Percentiles rank a stretch among this genome's conserved stretches.
Evolutionary conservation across 2,113 vertebrate genomes (phyloP).

Genomic region (Alethe diademata): DNA sequence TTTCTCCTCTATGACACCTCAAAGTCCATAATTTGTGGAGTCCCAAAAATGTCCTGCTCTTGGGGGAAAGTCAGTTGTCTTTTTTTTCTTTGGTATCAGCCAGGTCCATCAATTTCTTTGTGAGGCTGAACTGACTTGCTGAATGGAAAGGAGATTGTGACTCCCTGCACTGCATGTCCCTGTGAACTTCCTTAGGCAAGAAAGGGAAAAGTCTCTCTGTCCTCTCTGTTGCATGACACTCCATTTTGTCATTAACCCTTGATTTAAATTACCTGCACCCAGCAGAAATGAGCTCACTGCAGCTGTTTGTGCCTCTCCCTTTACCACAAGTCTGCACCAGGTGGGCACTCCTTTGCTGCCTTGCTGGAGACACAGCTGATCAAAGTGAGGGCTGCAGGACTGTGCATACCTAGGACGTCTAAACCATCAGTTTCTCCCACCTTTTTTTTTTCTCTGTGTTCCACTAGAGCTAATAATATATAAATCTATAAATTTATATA

Average conservation of each 20-base stretch:
- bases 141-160: not conserved
- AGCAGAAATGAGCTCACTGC: not conserved
- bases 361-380: not conserved
- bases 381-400: not conserved
- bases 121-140: not conserved
- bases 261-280: not conserved
- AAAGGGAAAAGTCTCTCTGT: not conserved
- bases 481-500: not conserved
- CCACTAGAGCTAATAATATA: not conserved
- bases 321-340: not conserved
- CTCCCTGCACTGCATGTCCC: fast-evolving
- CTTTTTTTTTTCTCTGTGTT: not conserved
- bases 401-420: not conserved
- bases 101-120: not conserved
- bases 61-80: not conserved
- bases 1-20: not conserved
- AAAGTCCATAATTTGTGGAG: not conserved
- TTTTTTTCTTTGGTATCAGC: not conserved
- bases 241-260: fast-evolving
- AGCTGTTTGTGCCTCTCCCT: not conserved
- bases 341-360: not conserved
- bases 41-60: not conserved
- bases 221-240: not conserved
- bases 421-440: fast-evolving
- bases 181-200: fast-evolving